phyloP scores from a whole-genome alignment of 2,888 invertebrate species.

The Cinara cedri region DNA sequence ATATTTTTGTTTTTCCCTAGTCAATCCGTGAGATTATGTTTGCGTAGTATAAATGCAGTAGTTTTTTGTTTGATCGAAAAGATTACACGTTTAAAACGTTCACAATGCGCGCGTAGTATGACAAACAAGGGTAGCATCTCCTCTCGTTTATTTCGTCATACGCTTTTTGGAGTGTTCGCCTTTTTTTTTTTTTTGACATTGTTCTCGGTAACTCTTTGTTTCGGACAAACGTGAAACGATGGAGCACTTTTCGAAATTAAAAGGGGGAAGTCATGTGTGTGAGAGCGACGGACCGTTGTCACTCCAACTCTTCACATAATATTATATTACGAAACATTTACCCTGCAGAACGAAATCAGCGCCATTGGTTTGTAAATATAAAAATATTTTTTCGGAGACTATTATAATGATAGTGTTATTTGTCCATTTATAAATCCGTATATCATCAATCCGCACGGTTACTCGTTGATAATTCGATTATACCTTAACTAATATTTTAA shows the following conservation, averaged over 20 bases:
- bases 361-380: conserved; percentile 7
- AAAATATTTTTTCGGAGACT: not conserved
- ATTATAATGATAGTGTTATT: too few species aligned
- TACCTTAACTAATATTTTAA: not conserved
- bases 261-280: conserved; percentile 28
- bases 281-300: conserved; percentile 22
- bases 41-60: conserved; percentile 14
- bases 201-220: conserved; percentile 46
- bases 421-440: too few species aligned
- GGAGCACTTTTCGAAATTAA: conserved; percentile 52
- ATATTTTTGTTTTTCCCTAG: not conserved
- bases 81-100: conserved; percentile 43
- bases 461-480: not conserved
- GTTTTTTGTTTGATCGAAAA: conserved; percentile 38
- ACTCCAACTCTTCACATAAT: conserved; percentile 25
- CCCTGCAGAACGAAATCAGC: not conserved
- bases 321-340: too few species aligned
- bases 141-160: conserved; percentile 34
- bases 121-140: conserved; percentile 35
- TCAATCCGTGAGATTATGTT: conserved; percentile 34
- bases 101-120: not conserved
- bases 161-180: conserved; percentile 14
- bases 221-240: conserved; percentile 28
- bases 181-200: conserved; percentile 35
- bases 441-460: not conserved